Evolutionary conservation across 1,140 invertebrate genomes (phyloP).

Genomic region (Physella acuta): DNA sequence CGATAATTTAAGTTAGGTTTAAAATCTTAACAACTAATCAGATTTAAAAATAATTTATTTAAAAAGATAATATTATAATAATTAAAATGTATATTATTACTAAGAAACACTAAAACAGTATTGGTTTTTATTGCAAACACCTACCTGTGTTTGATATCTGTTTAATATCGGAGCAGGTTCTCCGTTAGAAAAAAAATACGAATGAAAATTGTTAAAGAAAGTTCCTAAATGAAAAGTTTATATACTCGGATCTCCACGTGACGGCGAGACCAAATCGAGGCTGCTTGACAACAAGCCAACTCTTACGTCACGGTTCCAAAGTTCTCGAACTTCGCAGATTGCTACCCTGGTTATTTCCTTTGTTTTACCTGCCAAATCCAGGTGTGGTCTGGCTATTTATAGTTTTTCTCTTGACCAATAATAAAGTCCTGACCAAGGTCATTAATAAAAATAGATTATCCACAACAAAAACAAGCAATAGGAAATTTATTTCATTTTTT

Average conservation of each 20-base stretch:
- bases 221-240: constrained; percentile 18
- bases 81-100: no score
- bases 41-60: no score
- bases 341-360: constrained; percentile 3
- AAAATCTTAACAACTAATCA: no score
- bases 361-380: constrained; percentile 5
- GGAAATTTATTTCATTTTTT: no score
- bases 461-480: no score
- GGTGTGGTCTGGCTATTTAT: no score
- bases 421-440: no score
- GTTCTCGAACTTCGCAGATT: neutral
- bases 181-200: neutral
- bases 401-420: no score
- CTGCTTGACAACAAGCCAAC: constrained; percentile 20
- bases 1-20: no score
- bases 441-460: no score
- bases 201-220: neutral
- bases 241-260: constrained; percentile 18
- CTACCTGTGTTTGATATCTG: neutral
- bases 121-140: neutral
- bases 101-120: neutral
- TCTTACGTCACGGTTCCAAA: constrained; percentile 10
- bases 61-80: no score
- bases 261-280: constrained; percentile 13
- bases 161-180: neutral